Evolutionary conservation across 2,888 invertebrate genomes (phyloP), one percentile per base, ranked within the genome.

Genomic region (Thymelicus lineola): DNA sequence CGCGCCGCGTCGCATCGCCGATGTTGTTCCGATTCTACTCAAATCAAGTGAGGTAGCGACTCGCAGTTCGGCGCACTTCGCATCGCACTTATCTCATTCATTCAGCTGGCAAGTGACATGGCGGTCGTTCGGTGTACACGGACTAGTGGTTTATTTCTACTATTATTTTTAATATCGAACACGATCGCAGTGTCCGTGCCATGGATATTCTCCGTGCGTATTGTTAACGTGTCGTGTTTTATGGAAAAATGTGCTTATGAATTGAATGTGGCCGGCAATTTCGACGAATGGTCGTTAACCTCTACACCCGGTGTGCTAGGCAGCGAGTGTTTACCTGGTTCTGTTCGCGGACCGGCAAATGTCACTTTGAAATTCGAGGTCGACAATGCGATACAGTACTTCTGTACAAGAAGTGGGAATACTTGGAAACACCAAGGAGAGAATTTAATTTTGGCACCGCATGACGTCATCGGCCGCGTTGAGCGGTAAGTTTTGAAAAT

Each of bases 61-160:
- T 59, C 20, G 20, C 15, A 61, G n/a, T 61, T 59, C 6, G n/a
- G n/a, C n/a, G n/a, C n/a, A n/a, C n/a, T n/a, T n/a, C n/a, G n/a
- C n/a, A n/a, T n/a, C n/a, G n/a, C n/a, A 14, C 28, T 55, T 66
- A 50, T 55, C 55, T 55, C 60, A 45, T 62, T 69, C 68, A 69
- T 58, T 69, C 28, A 28, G 73, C 74, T 74, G 73, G 78, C 74
- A 69, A 77, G 73, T 76, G 84, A 78, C 77, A 92, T 92, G 92
- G 91, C 88, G 79, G 71, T 73, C 71, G 85, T 82, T 83, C 70
- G 76, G 71, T 72, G 35, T 82, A 83, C 55, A 87, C 90, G 92
- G 93, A 92, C 92, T 92, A 93, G 86, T 83, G 84, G 86, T 75
- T 79, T 91, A 82, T 90, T 92, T 79, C 78, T 93, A 72, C 84